phyloP scores from a whole-genome alignment of 1,140 invertebrate genomes.

The Stenopsyche tienmushanensis region DNA sequence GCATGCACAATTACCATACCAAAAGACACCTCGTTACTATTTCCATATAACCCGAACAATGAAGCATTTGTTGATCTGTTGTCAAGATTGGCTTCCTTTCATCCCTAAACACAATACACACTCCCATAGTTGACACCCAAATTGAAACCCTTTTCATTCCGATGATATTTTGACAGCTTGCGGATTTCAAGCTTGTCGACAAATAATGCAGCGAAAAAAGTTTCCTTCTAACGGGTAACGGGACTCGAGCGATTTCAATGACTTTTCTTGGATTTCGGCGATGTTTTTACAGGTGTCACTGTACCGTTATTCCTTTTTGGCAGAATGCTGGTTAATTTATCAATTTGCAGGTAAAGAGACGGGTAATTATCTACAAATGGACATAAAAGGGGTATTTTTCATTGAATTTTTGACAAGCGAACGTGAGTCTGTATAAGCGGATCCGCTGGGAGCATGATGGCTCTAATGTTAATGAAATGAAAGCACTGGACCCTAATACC shows the following conservation, averaged over 20 bases:
- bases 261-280: background rate
- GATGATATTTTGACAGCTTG: background rate
- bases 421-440: background rate
- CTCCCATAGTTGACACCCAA: too few species aligned
- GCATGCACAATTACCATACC: background rate
- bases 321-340: background rate
- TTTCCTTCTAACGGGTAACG: background rate
- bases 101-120: background rate
- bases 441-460: background rate
- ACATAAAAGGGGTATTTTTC: background rate
- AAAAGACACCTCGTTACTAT: background rate
- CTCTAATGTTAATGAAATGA: background rate
- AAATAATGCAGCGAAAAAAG: background rate
- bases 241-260: background rate
- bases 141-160: background rate
- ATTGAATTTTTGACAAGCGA: background rate
- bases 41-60: background rate
- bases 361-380: background rate
- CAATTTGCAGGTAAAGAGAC: constrained; percentile 8
- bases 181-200: background rate
- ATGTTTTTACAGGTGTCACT: constrained; percentile 7
- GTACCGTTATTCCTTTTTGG: background rate
- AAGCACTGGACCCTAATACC: constrained; percentile 1
- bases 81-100: background rate
- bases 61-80: background rate